Conservation (phyloP, 2,113 vertebrate genomes). For the Chaetorhynchus papuensis region DNA sequence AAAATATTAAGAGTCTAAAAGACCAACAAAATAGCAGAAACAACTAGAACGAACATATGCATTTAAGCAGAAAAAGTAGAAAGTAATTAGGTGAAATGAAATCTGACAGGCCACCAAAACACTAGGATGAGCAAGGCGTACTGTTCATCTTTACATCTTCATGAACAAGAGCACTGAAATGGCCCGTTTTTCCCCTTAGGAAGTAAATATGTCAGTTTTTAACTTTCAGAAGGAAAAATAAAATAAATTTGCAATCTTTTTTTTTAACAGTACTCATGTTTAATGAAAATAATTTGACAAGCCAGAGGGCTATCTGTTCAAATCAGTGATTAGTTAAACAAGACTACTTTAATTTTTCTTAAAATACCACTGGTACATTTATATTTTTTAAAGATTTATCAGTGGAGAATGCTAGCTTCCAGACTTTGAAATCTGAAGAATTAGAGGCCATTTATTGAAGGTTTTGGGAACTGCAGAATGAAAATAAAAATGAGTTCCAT, state of each 20-base stretch:
- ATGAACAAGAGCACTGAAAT: not conserved
- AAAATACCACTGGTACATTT: not conserved
- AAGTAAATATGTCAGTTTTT: not conserved
- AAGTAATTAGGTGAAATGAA: not conserved
- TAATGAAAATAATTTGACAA: not conserved
- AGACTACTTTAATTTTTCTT: not conserved
- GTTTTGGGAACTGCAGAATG: not conserved
- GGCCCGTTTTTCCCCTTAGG: not conserved
- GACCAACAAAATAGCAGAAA: not conserved
- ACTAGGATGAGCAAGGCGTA: not conserved
- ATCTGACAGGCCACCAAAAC: not conserved
- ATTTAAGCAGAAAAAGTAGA: not conserved
- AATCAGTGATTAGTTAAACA: not conserved
- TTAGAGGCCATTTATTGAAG: not conserved
- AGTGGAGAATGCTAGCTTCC: not conserved
- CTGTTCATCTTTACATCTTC: accelerated
- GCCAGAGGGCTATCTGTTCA: not conserved
- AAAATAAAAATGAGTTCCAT: not conserved
- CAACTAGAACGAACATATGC: accelerated
- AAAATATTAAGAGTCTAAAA: not conserved
- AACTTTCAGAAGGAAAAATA: not conserved
- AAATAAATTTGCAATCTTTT: not conserved
- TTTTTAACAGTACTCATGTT: not conserved
- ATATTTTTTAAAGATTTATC: not conserved
- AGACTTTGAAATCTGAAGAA: not conserved